Evolutionary conservation across 2,888 invertebrate genomes (phyloP), one percentile per base, ranked within the genome.

Genomic region (Agriotes lineatus): DNA sequence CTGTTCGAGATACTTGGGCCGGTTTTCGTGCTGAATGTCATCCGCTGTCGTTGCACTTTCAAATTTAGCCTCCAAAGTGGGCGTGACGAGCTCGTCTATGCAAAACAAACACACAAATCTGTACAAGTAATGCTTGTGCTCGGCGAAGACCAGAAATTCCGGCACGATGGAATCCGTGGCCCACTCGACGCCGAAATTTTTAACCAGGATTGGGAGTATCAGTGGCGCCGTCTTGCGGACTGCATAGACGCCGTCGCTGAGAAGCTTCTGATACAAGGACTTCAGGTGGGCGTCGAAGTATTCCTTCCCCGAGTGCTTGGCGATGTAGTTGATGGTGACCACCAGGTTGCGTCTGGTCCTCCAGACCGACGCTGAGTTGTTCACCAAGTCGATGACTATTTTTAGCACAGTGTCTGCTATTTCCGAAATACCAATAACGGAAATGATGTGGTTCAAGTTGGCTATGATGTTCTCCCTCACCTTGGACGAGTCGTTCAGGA

Each of bases 101-200:
- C 80, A 79, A 66, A 81, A 83, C 16, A 84, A 69, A 5, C 80
- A 75, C 2, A 82, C 77, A 54, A 78, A 79, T 64, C 83, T 75
- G 48, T 79, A 80, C 12, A 82, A 73, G 70, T 83, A 83, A 62
- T 79, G 75, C 10, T 69, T 72, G 68, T 83, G 81, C 57, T 76
- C 78, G 0, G 76, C 67, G 37, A 80, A 80, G 52, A 76, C 75
- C 10, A 78, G 71, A 35, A 82, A 76, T 54, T 75, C 78, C 2
- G 81, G 81, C 18, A 82, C 73, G 3, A 83, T 72, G 14, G 81
- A 76, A 25, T 75, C 70, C 5, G 70, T 72, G 0, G 79, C 76
- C 83, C 83, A 84, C 39, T 72, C 73, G n/a, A 80, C 77, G 0
- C 83, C 82, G 56, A 81, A 84, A 45, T 77, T 76, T 66, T 81